Base-by-base conservation (phyloP, 2,113 vertebrate genomes). In the Lucifuga dentata region DNA sequence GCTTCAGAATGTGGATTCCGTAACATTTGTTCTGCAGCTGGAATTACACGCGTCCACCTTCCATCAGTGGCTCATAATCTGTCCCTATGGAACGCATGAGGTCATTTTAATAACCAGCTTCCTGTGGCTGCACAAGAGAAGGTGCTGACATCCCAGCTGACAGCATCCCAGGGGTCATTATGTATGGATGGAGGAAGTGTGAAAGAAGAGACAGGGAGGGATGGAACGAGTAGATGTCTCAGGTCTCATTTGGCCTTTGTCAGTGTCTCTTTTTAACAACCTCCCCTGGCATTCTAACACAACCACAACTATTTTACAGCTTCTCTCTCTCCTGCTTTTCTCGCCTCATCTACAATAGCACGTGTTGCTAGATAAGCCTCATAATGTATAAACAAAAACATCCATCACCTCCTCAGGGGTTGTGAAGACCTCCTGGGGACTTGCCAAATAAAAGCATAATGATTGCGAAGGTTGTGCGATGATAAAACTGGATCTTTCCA, bases 391-490 rank as follows among this genome's bases (percentile, higher is more conserved):
- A 73, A 82, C 59, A 68, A 36, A 80, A 63, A 56, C 57, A 65
- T 72, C 80, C 55, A 61, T 60, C 67, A 67, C 36, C 62, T 67
- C 53, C 11, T 3, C 2, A 13, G 48, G 36, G 40, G 56, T 21
- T 32, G 56, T 5, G 24, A 70, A 15, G 7, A 15, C 59, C 68
- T 66, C 51, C 12, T 32, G 0, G 67, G 72, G 72, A 65, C 41
- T 63, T 38, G 35, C 45, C 65, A 39, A 70, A 81, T 71, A 71
- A 87, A 73, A 66, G 74, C 71, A 24, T 10, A 16, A 73, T 41
- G 71, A 86, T 71, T 61, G 11, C 77, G 76, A 87, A 81, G 83
- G 84, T 83, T 71, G 68, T 17, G 52, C 68, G 68, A 77, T 3
- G 26, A 74, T 38, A 48, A 58, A 57, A 75, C 60, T 41, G 61